Percentiles rank a stretch among this genome's conserved stretches.
Conservation (phyloP, 2,113 vertebrate genomes). For the Tauraco erythrolophus region DNA sequence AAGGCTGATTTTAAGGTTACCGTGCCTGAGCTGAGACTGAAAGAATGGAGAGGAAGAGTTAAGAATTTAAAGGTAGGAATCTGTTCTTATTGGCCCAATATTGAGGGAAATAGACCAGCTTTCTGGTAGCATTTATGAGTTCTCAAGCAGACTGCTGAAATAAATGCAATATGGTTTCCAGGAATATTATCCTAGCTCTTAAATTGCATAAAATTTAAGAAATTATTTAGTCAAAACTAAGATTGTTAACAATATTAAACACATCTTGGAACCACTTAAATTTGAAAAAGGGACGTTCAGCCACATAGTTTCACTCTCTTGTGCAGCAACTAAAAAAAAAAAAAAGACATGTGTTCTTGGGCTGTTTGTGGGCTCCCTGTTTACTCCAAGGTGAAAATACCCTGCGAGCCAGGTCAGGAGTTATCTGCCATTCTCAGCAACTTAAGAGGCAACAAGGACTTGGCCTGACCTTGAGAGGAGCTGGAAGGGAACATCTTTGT, state of each 20-base stretch:
- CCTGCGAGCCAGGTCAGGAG: background rate
- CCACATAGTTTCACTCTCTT: background rate
- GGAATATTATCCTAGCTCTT: background rate
- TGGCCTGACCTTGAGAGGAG: constrained; percentile 83
- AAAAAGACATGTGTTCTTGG: background rate
- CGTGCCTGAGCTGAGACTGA: background rate
- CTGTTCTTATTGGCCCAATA: background rate
- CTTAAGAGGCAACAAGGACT: background rate
- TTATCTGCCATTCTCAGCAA: background rate
- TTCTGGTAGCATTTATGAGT: background rate
- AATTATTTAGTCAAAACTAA: background rate
- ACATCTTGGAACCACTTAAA: background rate
- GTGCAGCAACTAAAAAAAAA: background rate
- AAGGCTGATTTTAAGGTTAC: background rate
- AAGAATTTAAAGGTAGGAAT: background rate
- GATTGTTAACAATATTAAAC: background rate
- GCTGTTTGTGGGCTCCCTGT: background rate
- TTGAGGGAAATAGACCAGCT: background rate
- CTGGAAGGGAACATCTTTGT: constrained; percentile 88
- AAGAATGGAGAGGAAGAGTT: background rate
- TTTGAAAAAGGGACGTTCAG: background rate
- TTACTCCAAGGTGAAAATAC: background rate
- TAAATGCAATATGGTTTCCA: background rate
- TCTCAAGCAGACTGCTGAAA: background rate
- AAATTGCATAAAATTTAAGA: background rate